Conservation (phyloP, 2,888 invertebrate genomes). For the Cryptophagus acutangulus region DNA sequence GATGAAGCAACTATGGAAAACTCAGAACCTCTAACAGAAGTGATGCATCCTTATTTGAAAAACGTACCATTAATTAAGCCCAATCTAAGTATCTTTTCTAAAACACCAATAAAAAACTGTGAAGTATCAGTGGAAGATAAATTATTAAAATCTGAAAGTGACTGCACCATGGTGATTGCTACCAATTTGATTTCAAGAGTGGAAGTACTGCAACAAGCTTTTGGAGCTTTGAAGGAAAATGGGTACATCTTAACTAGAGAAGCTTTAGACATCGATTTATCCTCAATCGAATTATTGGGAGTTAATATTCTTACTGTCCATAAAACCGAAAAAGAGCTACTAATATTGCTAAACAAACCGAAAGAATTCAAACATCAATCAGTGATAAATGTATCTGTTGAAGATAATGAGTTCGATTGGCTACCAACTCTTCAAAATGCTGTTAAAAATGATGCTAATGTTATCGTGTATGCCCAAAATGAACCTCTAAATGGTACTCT, state of each 20-base stretch:
- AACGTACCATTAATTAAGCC: slow-evolving; percentile 64
- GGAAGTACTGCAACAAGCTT: slow-evolving; percentile 22
- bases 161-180: slow-evolving; percentile 32
- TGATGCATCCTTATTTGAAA: slow-evolving; percentile 54
- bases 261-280: slow-evolving; percentile 45
- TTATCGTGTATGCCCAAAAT: slow-evolving; percentile 61
- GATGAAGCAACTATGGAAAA: no score
- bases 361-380: slow-evolving; percentile 45
- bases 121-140: slow-evolving; percentile 56
- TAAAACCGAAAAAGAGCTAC: slow-evolving; percentile 51
- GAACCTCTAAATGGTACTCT: slow-evolving; percentile 70
- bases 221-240: slow-evolving; percentile 46
- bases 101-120: slow-evolving; percentile 57
- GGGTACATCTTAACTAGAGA: slow-evolving; percentile 61
- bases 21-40: slow-evolving; percentile 37
- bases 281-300: no score
- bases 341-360: slow-evolving; percentile 51
- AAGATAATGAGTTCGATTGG: slow-evolving; percentile 52
- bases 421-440: slow-evolving; percentile 47
- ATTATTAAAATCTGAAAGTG: slow-evolving; percentile 32
- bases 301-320: slow-evolving; percentile 52
- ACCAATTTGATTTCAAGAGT: slow-evolving; percentile 50
- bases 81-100: slow-evolving; percentile 57
- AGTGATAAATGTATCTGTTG: slow-evolving; percentile 48
- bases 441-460: slow-evolving; percentile 47